Percentiles rank a stretch among this genome's conserved stretches.
These are phyloP conservation scores for Dreissena polymorpha DNA, from an alignment of 1,140 invertebrate species.

Conservation along the genomic window DNA sequence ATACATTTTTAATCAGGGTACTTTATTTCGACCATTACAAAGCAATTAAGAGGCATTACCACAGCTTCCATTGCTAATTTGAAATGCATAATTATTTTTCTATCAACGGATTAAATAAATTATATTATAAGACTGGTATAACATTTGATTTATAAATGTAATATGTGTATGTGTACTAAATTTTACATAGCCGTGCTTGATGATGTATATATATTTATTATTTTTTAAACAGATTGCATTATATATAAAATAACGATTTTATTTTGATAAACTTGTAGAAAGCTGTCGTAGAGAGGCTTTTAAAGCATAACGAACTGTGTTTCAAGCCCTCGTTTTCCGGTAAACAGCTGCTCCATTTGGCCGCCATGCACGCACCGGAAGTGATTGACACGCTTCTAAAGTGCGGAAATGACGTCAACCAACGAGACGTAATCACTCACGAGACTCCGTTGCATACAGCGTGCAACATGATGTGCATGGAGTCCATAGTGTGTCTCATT, in stretches of 20 bases:
- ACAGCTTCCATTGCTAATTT: too few relatives aligned
- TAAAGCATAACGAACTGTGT: conserved; percentile 49
- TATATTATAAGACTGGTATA: too few relatives aligned
- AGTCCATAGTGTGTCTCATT: conserved; percentile 57
- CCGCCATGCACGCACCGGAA: conserved; percentile 54
- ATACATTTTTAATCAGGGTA: too few relatives aligned
- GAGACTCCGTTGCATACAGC: conserved; percentile 68
- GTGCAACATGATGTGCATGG: conserved; percentile 54
- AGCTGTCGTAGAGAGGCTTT: conserved; percentile 43
- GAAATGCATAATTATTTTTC: too few relatives aligned
- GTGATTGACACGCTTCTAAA: conserved; percentile 49
- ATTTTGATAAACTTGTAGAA: conserved; percentile 1
- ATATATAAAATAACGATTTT: background rate
- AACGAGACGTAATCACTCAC: conserved; percentile 55
- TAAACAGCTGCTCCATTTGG: conserved; percentile 60
- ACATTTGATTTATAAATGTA: too few relatives aligned
- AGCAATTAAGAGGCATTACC: too few relatives aligned
- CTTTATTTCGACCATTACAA: too few relatives aligned
- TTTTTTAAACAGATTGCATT: too few relatives aligned
- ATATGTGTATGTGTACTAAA: too few relatives aligned
- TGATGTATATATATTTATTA: too few relatives aligned
- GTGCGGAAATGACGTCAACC: conserved; percentile 65
- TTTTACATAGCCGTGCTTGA: too few relatives aligned
- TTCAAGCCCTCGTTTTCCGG: conserved; percentile 40
- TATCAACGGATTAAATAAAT: too few relatives aligned